Evolutionary conservation across 2,113 vertebrate genomes (phyloP), one percentile per base, ranked within the genome.

Genomic region (Gila orcuttii): DNA sequence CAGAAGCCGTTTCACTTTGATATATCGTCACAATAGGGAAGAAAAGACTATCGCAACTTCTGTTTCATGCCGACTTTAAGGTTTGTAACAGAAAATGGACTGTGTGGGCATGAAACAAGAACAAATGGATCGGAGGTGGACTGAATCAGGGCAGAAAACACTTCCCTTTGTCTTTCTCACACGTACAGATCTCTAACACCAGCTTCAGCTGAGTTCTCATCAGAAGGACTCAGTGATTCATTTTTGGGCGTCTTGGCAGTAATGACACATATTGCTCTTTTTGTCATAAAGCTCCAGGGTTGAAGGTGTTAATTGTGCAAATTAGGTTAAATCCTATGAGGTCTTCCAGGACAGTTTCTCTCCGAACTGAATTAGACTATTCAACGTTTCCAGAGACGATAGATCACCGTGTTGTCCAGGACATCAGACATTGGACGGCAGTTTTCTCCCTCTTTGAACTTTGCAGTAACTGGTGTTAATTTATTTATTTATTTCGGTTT

Each of bases 161-260:
- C 28, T 60, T 78, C 75, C 8, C 75, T 75, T 57, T 82, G 23
- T 82, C 62, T 82, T 50, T 69, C 45, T 69, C 62, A 68, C 80
- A 25, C 89, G 79, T 87, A 78, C 42, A 90, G 80, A 83, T 90
- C 62, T 87, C 50, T 10, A 21, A 21, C 66, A 36, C 33, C 3
- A 69, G 15, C 68, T 69, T 36, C 2, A 69, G 66, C 33, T 69
- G 25, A 31, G 5, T 68, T 50, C 76, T 74, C 87, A 28, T 71
- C 55, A 57, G 39, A 75, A 80, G 78, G 85, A 85, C 77, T 39
- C 74, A 83, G 77, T 82, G 66, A 50, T 81, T 45, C 79, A 73
- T 87, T 88, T 50, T 31, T 64, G 82, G 36, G 79, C 23, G 52
- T 36, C 11, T 62, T 87, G 42, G 79, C 79, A 75, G 17, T 50